Conservation (phyloP, 2,888 invertebrate species). For the Mesorhabditis sp. region DNA sequence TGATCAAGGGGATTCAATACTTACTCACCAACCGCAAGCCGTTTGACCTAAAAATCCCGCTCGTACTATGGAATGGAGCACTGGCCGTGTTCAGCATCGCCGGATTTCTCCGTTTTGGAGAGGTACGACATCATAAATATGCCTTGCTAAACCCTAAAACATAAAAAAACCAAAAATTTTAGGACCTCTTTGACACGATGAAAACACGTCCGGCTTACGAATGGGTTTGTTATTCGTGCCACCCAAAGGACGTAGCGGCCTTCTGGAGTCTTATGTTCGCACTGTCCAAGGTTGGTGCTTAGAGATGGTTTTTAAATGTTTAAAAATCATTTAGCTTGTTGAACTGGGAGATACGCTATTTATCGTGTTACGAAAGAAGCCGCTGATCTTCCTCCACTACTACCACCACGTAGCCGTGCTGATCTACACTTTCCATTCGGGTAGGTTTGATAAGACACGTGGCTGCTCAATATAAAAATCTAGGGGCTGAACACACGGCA, state of each 20-base stretch:
- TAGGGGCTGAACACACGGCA: slow-evolving; percentile 56
- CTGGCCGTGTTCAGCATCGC: slow-evolving; percentile 62
- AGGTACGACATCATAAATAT: slow-evolving; percentile 22
- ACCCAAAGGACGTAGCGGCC: slow-evolving; percentile 43
- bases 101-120: slow-evolving; percentile 59
- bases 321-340: slow-evolving; percentile 30
- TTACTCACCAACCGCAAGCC: slow-evolving; percentile 60
- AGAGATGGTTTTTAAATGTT: not conserved
- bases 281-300: slow-evolving; percentile 37
- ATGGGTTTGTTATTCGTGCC: slow-evolving; percentile 48
- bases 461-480: slow-evolving; percentile 3
- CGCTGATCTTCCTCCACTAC: slow-evolving; percentile 56
- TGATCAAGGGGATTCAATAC: slow-evolving; percentile 46
- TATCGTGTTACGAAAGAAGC: slow-evolving; percentile 52
- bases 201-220: slow-evolving; percentile 35
- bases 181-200: slow-evolving; percentile 49
- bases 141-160: not conserved
- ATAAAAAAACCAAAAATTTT: not conserved
- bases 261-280: slow-evolving; percentile 53
- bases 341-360: slow-evolving; percentile 56
- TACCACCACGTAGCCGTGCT: slow-evolving; percentile 58
- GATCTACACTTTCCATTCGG: slow-evolving; percentile 57
- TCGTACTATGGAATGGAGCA: slow-evolving; percentile 61
- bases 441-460: slow-evolving; percentile 17
- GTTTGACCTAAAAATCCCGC: slow-evolving; percentile 59